phyloP scores from a whole-genome alignment of 2,113 vertebrate genomes.

The Oreochromis aureus region DNA sequence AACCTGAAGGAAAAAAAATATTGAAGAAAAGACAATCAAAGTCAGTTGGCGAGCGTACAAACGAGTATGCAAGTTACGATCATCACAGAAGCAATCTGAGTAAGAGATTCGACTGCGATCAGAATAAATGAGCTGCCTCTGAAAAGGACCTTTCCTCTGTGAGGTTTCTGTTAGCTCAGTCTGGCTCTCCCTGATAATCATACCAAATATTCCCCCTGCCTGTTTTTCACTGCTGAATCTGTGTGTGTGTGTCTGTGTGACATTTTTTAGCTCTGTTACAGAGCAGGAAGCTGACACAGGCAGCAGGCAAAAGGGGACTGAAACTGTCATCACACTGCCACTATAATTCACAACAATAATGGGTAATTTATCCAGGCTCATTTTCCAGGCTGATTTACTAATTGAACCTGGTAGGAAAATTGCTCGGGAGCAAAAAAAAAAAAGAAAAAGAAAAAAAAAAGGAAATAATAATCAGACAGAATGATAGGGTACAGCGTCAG shows the following conservation, averaged over 20 bases:
- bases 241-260: neutral
- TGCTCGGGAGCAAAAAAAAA: neutral
- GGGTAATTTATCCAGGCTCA: conserved; percentile 39
- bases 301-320: neutral
- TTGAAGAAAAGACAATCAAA: neutral
- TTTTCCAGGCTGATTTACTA: conserved; percentile 42
- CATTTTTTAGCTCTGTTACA: neutral
- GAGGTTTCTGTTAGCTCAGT: neutral
- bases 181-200: neutral
- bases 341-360: conserved; percentile 26
- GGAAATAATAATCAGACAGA: neutral
- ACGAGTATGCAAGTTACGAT: neutral
- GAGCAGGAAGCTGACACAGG: neutral
- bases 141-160: neutral
- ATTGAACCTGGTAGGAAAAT: conserved; percentile 40
- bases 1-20: neutral
- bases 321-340: neutral
- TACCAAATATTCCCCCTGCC: neutral
- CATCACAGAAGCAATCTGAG: neutral
- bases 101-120: neutral
- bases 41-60: neutral
- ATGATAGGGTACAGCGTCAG: neutral
- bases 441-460: neutral
- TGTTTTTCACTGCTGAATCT: neutral
- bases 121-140: neutral